Percentiles rank a stretch among this genome's conserved stretches.
Conservation (phyloP, 2,113 vertebrate species). For the Argyrosomus japonicus region DNA sequence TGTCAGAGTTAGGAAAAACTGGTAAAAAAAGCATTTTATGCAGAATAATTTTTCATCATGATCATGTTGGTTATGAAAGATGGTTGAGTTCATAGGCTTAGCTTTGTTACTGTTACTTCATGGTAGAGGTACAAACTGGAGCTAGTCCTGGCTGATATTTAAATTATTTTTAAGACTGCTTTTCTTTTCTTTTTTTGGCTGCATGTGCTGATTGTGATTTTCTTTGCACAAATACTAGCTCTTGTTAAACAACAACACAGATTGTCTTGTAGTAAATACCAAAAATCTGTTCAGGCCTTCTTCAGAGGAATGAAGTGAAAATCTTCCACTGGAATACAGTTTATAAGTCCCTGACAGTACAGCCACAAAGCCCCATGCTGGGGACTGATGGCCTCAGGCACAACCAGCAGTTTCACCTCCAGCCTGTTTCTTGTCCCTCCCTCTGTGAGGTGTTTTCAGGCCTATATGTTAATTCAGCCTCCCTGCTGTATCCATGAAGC, state of each 20-base stretch:
- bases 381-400: slow-evolving; percentile 31
- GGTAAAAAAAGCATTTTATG: not conserved
- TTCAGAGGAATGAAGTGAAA: slow-evolving; percentile 2
- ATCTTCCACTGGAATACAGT: not conserved
- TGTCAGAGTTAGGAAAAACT: not conserved
- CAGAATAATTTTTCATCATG: not conserved
- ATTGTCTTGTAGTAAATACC: not conserved
- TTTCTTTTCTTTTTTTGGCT: not conserved
- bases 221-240: not conserved
- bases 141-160: not conserved
- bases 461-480: slow-evolving; percentile 69
- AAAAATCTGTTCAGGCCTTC: not conserved
- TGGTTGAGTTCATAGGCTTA: too few species aligned
- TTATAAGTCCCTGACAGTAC: not conserved
- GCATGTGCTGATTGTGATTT: not conserved
- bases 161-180: not conserved
- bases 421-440: slow-evolving; percentile 25
- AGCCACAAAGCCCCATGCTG: slow-evolving; percentile 33
- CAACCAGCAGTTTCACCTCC: slow-evolving; percentile 43
- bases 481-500: slow-evolving; percentile 60
- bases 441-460: slow-evolving; percentile 57
- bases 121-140: too few species aligned
- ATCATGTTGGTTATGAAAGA: too few species aligned
- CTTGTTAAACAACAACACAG: not conserved
- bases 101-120: not conserved